Percentiles rank a stretch among this genome's conserved stretches.
phyloP scores from a whole-genome alignment of 2,113 vertebrate genomes.

The Gavia stellata region DNA sequence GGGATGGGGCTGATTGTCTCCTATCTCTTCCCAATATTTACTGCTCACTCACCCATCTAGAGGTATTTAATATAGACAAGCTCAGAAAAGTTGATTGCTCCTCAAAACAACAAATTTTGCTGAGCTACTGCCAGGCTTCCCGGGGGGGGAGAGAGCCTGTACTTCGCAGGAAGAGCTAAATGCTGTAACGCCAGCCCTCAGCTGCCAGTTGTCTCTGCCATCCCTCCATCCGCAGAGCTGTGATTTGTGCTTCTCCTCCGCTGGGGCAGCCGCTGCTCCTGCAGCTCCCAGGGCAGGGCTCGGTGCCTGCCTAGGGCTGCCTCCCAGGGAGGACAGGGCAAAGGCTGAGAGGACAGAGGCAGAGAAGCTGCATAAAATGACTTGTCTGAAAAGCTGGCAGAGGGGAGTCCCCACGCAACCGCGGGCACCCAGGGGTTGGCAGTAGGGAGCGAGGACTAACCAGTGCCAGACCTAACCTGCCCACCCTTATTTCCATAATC shows the following conservation, averaged over 20 bases:
- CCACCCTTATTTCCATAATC: neutral
- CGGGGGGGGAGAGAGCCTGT: fast-evolving
- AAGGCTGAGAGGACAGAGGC: neutral
- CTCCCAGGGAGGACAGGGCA: fast-evolving
- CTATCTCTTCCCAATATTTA: neutral
- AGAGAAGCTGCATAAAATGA: neutral
- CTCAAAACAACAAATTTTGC: neutral
- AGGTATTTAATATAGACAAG: neutral
- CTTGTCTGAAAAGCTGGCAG: neutral
- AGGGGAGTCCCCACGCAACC: fast-evolving
- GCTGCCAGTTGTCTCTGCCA: neutral
- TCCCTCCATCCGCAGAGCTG: fast-evolving
- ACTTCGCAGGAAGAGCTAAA: neutral
- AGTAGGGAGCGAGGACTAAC: fast-evolving
- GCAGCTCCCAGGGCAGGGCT: neutral
- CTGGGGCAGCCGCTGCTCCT: neutral
- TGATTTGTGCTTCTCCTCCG: neutral
- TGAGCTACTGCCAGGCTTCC: neutral
- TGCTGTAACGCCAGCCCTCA: fast-evolving
- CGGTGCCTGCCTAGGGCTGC: neutral
- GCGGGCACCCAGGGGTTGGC: fast-evolving
- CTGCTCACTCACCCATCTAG: neutral
- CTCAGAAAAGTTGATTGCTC: neutral
- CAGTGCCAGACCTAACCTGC: neutral
- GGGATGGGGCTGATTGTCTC: neutral